These are phyloP conservation scores for Lepidocyrtinus sp. DNA, from an alignment of 2,888 invertebrate species.

Conservation along the genomic window DNA sequence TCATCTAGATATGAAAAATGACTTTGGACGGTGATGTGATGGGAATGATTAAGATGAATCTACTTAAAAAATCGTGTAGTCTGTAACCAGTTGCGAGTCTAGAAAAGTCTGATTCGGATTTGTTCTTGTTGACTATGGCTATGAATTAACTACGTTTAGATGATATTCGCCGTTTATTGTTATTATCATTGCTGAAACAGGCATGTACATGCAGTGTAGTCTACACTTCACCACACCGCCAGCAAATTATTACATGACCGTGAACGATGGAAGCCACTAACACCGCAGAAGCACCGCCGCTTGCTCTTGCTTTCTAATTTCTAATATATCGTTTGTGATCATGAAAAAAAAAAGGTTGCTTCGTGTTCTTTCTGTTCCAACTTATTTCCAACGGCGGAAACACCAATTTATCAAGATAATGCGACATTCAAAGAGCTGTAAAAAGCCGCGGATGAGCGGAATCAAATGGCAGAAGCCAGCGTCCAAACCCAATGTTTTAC, in stretches of 20 bases:
- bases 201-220: neutral
- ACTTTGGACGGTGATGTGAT: neutral
- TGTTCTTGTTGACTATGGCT: neutral
- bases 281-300: neutral
- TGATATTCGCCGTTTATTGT: neutral
- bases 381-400: conserved; percentile 22
- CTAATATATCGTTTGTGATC: neutral
- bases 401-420: conserved; percentile 50
- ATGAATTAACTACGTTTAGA: neutral
- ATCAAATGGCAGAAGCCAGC: no score
- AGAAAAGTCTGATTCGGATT: neutral
- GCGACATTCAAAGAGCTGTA: conserved; percentile 35
- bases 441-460: neutral
- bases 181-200: conserved; percentile 3
- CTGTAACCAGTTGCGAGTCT: conserved; percentile 34
- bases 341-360: conserved; percentile 9
- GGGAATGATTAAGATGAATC: conserved; percentile 17
- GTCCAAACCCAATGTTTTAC: no score
- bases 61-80: neutral
- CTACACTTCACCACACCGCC: neutral
- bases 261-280: neutral
- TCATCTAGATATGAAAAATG: conserved; percentile 1
- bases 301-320: neutral
- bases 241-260: conserved; percentile 21
- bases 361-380: neutral